Percentiles rank a stretch among this genome's conserved stretches.
phyloP scores from a whole-genome alignment of 2,113 vertebrate species.

The Dasypus novemcinctus region DNA sequence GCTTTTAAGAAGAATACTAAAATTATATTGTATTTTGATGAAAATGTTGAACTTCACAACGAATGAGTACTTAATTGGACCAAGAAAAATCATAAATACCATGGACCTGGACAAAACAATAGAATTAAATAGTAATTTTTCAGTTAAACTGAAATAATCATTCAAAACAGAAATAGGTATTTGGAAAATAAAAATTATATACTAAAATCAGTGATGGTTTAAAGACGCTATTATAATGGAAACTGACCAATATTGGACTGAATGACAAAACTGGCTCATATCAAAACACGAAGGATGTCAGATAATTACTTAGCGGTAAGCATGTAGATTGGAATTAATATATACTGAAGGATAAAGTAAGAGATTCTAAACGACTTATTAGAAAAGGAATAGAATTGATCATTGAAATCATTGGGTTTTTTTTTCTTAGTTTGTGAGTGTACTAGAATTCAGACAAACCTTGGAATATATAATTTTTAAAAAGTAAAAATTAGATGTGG shows the following conservation, averaged over 20 bases:
- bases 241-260: neutral
- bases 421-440: neutral
- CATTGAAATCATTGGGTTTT: neutral
- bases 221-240: neutral
- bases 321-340: neutral
- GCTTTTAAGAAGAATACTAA: neutral
- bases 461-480: neutral
- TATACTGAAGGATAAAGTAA: neutral
- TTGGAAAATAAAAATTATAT: neutral
- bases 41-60: neutral
- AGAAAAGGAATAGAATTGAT: neutral
- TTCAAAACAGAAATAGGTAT: neutral
- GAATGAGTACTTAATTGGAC: neutral
- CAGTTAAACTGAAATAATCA: neutral
- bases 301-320: neutral
- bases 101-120: neutral
- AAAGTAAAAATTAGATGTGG: neutral
- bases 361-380: neutral
- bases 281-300: neutral
- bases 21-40: neutral
- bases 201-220: neutral
- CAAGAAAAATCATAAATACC: neutral
- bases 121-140: neutral
- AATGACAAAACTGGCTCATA: neutral
- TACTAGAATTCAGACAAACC: neutral